These are phyloP conservation scores for Ceratina calcarata DNA, from an alignment of 1,140 invertebrate species.

Conservation along the genomic window DNA sequence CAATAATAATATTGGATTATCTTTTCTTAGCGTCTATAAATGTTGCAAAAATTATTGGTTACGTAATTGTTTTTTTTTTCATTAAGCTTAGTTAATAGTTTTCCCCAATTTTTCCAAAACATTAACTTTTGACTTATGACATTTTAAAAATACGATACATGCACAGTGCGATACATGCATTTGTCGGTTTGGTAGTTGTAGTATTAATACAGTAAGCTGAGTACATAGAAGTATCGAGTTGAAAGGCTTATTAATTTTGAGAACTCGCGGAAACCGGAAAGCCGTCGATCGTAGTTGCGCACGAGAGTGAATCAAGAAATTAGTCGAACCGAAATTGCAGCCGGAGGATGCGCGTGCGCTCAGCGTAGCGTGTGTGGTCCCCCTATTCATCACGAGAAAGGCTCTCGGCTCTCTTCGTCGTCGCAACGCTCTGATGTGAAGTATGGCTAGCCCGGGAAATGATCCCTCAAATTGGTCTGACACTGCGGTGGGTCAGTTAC, in stretches of 20 bases:
- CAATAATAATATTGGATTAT: too few relatives aligned
- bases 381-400: slow-evolving; percentile 54
- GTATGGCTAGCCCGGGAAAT: slow-evolving; percentile 60
- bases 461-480: slow-evolving; percentile 67
- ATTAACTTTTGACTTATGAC: too few relatives aligned
- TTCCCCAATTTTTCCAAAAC: too few relatives aligned
- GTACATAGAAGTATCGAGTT: not conserved
- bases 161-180: too few relatives aligned
- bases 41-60: too few relatives aligned
- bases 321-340: slow-evolving; percentile 46
- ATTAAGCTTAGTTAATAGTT: too few relatives aligned
- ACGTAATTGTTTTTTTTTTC: too few relatives aligned
- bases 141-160: too few relatives aligned
- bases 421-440: slow-evolving; percentile 66
- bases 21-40: too few relatives aligned
- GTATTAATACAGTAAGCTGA: too few relatives aligned
- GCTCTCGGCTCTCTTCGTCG: slow-evolving; percentile 43
- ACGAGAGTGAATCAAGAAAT: slow-evolving; percentile 30
- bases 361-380: slow-evolving; percentile 61
- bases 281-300: slow-evolving; percentile 18
- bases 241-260: slow-evolving; percentile 1
- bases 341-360: slow-evolving; percentile 40
- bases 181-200: too few relatives aligned
- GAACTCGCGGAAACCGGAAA: not conserved
- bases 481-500: slow-evolving; percentile 69